Evolutionary conservation across 2,113 vertebrate species (phyloP).

Genomic region (Nyctibius bracteatus): DNA sequence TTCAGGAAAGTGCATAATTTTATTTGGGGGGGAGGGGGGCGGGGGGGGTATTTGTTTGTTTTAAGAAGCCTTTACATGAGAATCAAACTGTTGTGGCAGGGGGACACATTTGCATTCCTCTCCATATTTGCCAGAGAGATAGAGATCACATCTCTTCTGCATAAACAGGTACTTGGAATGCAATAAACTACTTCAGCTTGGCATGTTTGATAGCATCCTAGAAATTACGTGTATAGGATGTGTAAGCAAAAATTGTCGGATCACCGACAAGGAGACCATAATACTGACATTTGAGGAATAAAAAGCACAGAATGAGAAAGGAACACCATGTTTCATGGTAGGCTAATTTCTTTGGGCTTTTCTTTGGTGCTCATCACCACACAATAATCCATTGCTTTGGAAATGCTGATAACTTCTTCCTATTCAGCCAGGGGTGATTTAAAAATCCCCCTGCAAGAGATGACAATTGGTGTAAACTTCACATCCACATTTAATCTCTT

Average conservation of each 20-base stretch:
- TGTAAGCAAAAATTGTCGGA: not conserved
- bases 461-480: not conserved
- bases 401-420: not conserved
- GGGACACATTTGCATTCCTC: not conserved
- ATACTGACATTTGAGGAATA: not conserved
- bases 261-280: not conserved
- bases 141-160: not conserved
- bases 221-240: not conserved
- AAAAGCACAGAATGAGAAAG: not conserved
- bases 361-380: not conserved
- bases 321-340: not conserved
- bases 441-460: not conserved
- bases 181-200: not conserved
- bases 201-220: not conserved
- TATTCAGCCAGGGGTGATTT: not conserved
- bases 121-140: not conserved
- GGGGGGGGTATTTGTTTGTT: not conserved
- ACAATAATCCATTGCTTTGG: not conserved
- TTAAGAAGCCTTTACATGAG: not conserved
- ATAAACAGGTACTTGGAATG: not conserved
- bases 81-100: not conserved
- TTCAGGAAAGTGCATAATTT: not conserved
- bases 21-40: not conserved
- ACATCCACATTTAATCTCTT: not conserved
- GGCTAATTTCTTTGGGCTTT: not conserved